phyloP scores from a whole-genome alignment of 2,113 vertebrate species.

The Argyrosomus japonicus region DNA sequence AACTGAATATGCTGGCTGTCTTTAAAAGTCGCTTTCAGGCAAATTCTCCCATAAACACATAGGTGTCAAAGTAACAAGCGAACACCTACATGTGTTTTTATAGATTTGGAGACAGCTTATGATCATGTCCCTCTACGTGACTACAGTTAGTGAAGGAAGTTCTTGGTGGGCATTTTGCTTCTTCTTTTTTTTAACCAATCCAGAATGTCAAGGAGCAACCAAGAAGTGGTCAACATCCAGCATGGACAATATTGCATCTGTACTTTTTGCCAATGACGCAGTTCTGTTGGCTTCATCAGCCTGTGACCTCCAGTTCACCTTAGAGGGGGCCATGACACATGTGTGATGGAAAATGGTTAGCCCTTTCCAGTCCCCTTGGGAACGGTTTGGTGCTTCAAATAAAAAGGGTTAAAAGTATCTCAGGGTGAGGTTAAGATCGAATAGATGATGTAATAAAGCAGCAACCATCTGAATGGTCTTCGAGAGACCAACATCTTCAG shows the following conservation, averaged over 20 bases:
- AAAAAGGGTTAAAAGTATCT: too few relatives aligned
- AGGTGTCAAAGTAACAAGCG: conserved; percentile 52
- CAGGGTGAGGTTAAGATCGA: not conserved
- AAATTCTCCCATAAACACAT: conserved; percentile 49
- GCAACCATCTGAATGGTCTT: not conserved
- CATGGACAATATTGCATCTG: not conserved
- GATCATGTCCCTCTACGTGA: not conserved
- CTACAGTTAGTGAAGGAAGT: conserved; percentile 7
- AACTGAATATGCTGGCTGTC: not conserved
- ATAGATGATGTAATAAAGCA: not conserved
- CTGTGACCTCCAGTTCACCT: not conserved
- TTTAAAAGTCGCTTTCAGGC: conserved; percentile 13
- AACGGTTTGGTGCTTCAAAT: too few relatives aligned
- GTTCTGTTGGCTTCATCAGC: not conserved
- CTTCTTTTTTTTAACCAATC: not conserved
- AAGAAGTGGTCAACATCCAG: not conserved
- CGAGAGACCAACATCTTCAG: not conserved
- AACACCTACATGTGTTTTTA: conserved; percentile 35
- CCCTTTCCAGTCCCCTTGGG: too few relatives aligned
- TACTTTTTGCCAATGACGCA: not conserved
- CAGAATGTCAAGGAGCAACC: not conserved
- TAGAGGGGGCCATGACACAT: not conserved
- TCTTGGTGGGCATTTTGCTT: not conserved
- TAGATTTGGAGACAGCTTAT: not conserved
- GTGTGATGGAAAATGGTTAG: not conserved